Conservation (phyloP, 2,888 invertebrate species). For the Nowickia ferox region DNA sequence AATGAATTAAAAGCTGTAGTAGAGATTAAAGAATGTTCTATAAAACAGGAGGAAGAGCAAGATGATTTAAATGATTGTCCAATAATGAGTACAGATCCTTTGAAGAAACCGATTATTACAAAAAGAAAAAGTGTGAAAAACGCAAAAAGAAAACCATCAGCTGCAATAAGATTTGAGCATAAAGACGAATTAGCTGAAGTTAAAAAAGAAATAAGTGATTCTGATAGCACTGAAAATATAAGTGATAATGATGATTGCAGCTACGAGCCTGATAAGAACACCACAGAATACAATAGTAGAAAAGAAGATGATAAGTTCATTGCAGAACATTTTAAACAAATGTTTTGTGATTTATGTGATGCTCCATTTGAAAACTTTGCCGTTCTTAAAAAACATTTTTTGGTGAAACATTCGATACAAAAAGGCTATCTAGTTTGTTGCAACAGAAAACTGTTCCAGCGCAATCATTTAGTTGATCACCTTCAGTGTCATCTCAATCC, state of each 20-base stretch:
- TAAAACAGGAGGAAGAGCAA: not conserved
- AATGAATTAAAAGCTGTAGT: not conserved
- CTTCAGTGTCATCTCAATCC: slow-evolving; percentile 78
- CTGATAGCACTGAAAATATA: slow-evolving; percentile 28
- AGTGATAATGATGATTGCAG: slow-evolving; percentile 74
- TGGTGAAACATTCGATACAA: slow-evolving; percentile 74
- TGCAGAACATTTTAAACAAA: slow-evolving; percentile 77
- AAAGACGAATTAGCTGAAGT: not conserved
- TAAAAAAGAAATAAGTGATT: slow-evolving; percentile 67
- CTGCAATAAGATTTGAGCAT: slow-evolving; percentile 34
- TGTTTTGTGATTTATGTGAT: slow-evolving; percentile 77
- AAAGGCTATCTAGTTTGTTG: slow-evolving; percentile 78
- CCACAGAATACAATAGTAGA: slow-evolving; percentile 75
- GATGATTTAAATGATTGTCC: not conserved
- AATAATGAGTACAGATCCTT: slow-evolving; percentile 27
- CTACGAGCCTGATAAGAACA: slow-evolving; percentile 73
- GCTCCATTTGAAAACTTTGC: slow-evolving; percentile 77
- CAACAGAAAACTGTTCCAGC: slow-evolving; percentile 77
- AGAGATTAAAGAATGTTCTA: slow-evolving; percentile 4
- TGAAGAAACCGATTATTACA: slow-evolving; percentile 7
- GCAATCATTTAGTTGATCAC: slow-evolving; percentile 77
- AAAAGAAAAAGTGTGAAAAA: slow-evolving; percentile 3
- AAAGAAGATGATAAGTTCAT: slow-evolving; percentile 77
- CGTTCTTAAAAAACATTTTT: slow-evolving; percentile 76
- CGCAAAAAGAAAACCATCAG: not conserved